Evolutionary conservation across 2,113 vertebrate species (phyloP).

Genomic region (Falco punctatus): DNA sequence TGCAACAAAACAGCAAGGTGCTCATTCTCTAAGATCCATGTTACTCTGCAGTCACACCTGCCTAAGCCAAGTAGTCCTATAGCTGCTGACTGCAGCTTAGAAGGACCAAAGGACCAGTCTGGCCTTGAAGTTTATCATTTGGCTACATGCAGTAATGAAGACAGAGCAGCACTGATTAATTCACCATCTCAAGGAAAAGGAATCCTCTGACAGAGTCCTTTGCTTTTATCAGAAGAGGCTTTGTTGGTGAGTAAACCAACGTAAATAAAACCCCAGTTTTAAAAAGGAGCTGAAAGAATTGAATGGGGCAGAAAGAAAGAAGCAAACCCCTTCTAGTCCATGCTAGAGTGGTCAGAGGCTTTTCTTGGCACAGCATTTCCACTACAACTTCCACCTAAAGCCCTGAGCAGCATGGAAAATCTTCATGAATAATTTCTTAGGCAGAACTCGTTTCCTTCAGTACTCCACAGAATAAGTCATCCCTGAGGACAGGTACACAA

Average conservation of each 20-base stretch:
- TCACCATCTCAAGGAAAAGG: not conserved
- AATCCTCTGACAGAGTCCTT: not conserved
- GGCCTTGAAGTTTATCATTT: not conserved
- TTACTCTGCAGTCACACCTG: not conserved
- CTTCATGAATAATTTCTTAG: not conserved
- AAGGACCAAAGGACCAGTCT: not conserved
- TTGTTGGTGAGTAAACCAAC: not conserved
- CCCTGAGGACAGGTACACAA: not conserved
- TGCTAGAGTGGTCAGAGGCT: not conserved
- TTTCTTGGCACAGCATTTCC: not conserved
- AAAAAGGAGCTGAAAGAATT: not conserved
- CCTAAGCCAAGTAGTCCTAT: not conserved
- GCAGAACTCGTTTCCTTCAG: not conserved
- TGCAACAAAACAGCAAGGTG: not conserved
- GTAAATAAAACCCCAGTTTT: not conserved
- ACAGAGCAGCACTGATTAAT: not conserved
- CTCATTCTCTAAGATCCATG: not conserved
- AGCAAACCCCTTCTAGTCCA: not conserved
- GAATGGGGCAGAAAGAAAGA: not conserved
- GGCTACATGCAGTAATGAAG: not conserved
- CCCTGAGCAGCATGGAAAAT: not conserved
- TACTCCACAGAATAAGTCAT: not conserved
- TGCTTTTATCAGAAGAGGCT: not conserved
- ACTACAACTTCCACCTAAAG: not conserved
- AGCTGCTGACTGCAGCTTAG: not conserved